These are phyloP conservation scores for Drosophila seclusa DNA, from an alignment of 2,888 invertebrate genomes.

Conservation along the genomic window DNA sequence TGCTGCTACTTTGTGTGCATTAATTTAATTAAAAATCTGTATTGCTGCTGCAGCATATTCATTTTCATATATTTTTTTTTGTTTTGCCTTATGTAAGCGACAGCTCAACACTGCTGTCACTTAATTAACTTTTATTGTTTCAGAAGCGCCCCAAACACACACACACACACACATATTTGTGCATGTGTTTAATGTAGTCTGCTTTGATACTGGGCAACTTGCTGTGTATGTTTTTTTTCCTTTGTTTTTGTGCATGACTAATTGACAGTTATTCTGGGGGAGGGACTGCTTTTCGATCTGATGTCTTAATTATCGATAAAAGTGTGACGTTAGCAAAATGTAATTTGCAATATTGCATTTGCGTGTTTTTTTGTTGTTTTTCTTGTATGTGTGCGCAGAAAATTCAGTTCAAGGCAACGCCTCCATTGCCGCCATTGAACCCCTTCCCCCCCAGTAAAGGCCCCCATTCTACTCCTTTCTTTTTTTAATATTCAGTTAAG, in stretches of 20 bases:
- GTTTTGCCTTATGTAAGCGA: constrained; percentile 53
- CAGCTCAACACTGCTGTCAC: constrained; percentile 42
- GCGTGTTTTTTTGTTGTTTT: constrained; percentile 15
- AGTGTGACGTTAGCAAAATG: constrained; percentile 54
- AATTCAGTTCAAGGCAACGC: constrained; percentile 76
- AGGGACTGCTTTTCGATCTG: constrained; percentile 61
- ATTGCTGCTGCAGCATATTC: constrained; percentile 5
- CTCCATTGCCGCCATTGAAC: constrained; percentile 38
- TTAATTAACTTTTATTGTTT: constrained; percentile 63
- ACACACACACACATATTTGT: constrained; percentile 5
- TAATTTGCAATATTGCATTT: constrained; percentile 42
- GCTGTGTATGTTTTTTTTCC: constrained; percentile 14
- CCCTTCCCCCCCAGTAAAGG: neutral
- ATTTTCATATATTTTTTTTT: constrained; percentile 13
- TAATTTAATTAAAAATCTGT: constrained; percentile 48
- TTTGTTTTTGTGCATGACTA: constrained; percentile 44
- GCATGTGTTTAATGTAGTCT: constrained; percentile 32
- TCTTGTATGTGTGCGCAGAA: constrained; percentile 34
- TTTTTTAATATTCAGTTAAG: neutral
- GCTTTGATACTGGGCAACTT: constrained; percentile 43
- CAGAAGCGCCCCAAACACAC: constrained; percentile 1
- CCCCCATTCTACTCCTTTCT: neutral
- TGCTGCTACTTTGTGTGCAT: constrained; percentile 17
- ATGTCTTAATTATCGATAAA: constrained; percentile 67
- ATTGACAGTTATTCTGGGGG: constrained; percentile 27